Evolutionary conservation across 2,113 vertebrate species (phyloP).

Genomic region (Etia nguti): DNA sequence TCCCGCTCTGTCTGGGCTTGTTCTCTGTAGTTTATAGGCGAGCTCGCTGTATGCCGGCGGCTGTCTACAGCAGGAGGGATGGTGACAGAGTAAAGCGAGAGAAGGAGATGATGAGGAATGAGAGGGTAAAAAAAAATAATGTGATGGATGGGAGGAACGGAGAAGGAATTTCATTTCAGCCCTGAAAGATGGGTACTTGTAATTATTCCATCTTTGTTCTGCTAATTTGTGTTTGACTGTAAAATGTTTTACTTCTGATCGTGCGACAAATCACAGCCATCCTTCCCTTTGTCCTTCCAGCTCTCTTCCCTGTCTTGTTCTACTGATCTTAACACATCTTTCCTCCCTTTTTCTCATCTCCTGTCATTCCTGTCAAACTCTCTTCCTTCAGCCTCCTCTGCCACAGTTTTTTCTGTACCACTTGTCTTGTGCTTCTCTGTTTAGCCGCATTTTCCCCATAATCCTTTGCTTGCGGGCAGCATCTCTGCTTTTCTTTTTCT

Average conservation of each 20-base stretch:
- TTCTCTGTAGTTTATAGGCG: slow-evolving; percentile 4
- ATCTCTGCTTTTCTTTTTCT: not conserved
- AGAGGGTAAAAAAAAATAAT: not conserved
- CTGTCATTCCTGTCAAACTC: not conserved
- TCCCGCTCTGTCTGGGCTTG: not conserved
- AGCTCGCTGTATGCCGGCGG: not conserved
- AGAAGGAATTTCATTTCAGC: not conserved
- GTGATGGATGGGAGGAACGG: not conserved
- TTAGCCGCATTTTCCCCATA: not conserved
- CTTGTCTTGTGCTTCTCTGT: not conserved
- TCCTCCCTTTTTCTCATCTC: not conserved
- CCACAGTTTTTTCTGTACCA: not conserved
- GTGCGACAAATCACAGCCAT: not conserved
- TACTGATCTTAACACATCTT: not conserved
- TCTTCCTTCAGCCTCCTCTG: not conserved
- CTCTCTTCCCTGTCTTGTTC: not conserved
- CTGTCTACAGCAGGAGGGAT: not conserved
- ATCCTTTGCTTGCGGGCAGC: slow-evolving; percentile 12
- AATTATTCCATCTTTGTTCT: not conserved
- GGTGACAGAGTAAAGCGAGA: not conserved
- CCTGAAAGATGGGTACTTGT: not conserved
- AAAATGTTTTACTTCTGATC: not conserved
- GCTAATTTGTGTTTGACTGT: slow-evolving; percentile 4
- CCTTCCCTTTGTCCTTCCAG: not conserved
- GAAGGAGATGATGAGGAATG: not conserved